Evolutionary conservation across 2,797 vertebrate genomes (phyloP).

Genomic region (Alauda arvensis): DNA sequence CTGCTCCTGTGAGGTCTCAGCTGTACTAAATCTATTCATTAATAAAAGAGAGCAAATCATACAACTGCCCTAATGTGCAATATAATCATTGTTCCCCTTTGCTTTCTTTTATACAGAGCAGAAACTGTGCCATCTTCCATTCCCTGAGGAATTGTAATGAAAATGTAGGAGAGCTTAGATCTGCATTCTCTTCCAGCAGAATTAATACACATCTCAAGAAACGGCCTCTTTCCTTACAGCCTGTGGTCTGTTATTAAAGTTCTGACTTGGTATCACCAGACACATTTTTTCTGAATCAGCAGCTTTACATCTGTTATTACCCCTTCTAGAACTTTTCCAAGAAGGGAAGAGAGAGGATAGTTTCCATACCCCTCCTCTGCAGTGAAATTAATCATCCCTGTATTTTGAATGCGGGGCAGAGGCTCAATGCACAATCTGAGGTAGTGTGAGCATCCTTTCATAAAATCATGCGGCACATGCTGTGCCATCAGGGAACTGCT

Average conservation of each 20-base stretch:
- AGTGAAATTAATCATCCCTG: not conserved
- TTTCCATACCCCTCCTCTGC: not conserved
- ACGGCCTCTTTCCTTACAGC: not conserved
- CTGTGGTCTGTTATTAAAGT: not conserved
- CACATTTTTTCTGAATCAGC: not conserved
- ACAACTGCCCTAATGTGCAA: not conserved
- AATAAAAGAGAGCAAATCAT: not conserved
- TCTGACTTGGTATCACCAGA: not conserved
- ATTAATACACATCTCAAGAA: not conserved
- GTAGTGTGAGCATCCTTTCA: not conserved
- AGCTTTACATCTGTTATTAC: not conserved
- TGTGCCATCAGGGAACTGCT: not conserved
- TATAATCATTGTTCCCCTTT: not conserved
- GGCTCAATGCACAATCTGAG: accelerated
- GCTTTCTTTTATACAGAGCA: not conserved
- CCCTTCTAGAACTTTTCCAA: not conserved
- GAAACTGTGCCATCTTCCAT: not conserved
- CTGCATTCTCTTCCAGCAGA: not conserved
- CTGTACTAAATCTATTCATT: not conserved
- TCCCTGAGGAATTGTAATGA: not conserved
- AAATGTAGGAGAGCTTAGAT: not conserved
- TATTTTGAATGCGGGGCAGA: not conserved
- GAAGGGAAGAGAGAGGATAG: not conserved
- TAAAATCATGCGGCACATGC: accelerated
- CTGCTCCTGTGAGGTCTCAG: not conserved